phyloP scores from a whole-genome alignment of 2,113 vertebrate species.

The Mesocricetus auratus region DNA sequence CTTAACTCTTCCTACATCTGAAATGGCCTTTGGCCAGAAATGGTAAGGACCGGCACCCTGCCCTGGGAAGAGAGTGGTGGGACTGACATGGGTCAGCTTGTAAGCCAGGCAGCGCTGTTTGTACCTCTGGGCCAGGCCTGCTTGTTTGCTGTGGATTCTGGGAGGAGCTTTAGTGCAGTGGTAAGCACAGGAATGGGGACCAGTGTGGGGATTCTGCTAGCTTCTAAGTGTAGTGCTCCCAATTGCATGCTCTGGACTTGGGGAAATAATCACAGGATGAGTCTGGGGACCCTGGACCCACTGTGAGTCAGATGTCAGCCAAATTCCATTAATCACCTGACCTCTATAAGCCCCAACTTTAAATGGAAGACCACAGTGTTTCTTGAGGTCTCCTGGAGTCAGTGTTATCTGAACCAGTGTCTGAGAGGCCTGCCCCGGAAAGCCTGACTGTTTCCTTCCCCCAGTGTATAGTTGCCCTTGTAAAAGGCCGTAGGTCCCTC shows the following conservation, averaged over 20 bases:
- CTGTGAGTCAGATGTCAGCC: not conserved
- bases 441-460: not conserved
- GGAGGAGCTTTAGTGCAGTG: not conserved
- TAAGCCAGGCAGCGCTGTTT: not conserved
- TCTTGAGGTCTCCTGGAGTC: not conserved
- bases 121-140: not conserved
- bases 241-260: not conserved
- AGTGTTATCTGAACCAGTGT: not conserved
- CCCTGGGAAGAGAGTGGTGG: not conserved
- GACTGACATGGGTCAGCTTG: not conserved
- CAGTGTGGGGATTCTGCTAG: not conserved
- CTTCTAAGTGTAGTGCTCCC: not conserved
- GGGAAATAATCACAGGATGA: not conserved
- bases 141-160: not conserved
- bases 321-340: not conserved
- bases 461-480: not conserved
- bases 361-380: not conserved
- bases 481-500: no score
- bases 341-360: not conserved
- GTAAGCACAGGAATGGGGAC: not conserved
- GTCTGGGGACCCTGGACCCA: not conserved
- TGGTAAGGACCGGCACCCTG: not conserved
- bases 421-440: not conserved
- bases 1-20: not conserved
- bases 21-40: constrained; percentile 23